Base-by-base conservation (phyloP, 1,140 invertebrate species). In the Platorchestia sp. region DNA sequence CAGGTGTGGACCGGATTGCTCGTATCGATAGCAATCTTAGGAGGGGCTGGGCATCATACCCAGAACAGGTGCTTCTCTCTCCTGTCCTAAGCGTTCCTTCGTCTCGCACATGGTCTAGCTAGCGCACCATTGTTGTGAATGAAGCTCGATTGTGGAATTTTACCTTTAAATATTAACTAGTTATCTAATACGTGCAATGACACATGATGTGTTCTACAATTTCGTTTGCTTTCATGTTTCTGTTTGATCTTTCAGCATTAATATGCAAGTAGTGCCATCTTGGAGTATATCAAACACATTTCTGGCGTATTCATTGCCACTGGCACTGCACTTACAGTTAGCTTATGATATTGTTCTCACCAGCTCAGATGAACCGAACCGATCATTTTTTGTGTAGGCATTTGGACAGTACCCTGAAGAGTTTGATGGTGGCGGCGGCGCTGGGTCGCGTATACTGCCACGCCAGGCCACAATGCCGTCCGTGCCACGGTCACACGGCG, bases 1-100 rank as follows among this genome's bases (percentile, higher is more conserved):
- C 91, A 45, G 91, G 91, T 93, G 91, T 93, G 91, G 91, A 93
- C 91, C 91, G 91, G 91, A 93, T 93, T 93, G 43, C 44, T 93
- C 43, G 91, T 93, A 93, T 93, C 91, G 91, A 93, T 93, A 93
- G 91, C 91, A 93, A 45, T 93, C 91, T 93, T 0, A 93, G 91
- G 91, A 93, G 91, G 91, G 91, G 91, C 43, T 45, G 91, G 91
- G 91, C 40, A 93, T 93, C 91, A 93, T 93, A 45, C 91, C 91
- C 91, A 45, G 91, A 45, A 93, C 91, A 93, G 91, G 91, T 93
- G 91, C 91, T 45, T 10, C 40, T 40, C 40, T 45, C 91, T 47
- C 36, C 1, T 44, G n/a, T 43, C 36, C 41, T 91, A 7, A 10
- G 44, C 40, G 43, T 44, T 93, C 7, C 91, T 93, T n/a, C n/a